Conservation (phyloP, 2,113 vertebrate genomes). For the Esox niger region DNA sequence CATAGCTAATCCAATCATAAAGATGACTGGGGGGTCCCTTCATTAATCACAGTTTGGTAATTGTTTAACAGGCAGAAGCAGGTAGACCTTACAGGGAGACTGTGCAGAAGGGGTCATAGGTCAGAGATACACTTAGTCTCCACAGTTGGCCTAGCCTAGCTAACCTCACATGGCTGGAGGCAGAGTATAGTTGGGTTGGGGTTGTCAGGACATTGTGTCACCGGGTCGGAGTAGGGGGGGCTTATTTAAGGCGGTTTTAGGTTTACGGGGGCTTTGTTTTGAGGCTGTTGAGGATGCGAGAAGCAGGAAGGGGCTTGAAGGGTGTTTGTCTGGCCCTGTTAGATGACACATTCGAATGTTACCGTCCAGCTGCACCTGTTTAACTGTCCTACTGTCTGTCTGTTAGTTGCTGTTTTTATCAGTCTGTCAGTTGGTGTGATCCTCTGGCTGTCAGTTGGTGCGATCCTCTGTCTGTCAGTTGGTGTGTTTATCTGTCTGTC, state of each 20-base stretch:
- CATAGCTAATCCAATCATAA: constrained; percentile 64
- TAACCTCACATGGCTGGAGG: constrained; percentile 24
- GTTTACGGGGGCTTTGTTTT: constrained; percentile 66
- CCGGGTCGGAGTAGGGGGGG: constrained; percentile 24
- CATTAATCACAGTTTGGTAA: constrained; percentile 70
- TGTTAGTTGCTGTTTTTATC: constrained; percentile 15
- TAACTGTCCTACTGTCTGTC: constrained; percentile 3
- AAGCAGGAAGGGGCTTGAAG: constrained; percentile 64
- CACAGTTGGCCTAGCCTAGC: not conserved
- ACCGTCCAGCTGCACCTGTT: not conserved
- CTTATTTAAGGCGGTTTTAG: not conserved
- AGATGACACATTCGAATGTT: not conserved
- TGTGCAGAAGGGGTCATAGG: constrained; percentile 40
- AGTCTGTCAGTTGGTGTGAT: constrained; percentile 2
- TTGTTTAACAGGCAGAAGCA: constrained; percentile 65
- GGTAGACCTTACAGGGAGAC: constrained; percentile 54
- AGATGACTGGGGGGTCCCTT: constrained; percentile 45
- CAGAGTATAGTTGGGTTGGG: constrained; percentile 11
- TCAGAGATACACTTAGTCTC: constrained; percentile 34
- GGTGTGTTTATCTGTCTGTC: constrained; percentile 6
- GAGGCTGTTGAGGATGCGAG: constrained; percentile 69
- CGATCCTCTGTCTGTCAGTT: not conserved
- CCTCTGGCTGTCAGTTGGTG: no score
- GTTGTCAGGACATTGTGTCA: not conserved
- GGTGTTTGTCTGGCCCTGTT: not conserved